A percentile compares a stretch with the other conserved stretches of the same genome.
phyloP scores from a whole-genome alignment of 2,888 invertebrate species.

The Dicranocentrus wangi region DNA sequence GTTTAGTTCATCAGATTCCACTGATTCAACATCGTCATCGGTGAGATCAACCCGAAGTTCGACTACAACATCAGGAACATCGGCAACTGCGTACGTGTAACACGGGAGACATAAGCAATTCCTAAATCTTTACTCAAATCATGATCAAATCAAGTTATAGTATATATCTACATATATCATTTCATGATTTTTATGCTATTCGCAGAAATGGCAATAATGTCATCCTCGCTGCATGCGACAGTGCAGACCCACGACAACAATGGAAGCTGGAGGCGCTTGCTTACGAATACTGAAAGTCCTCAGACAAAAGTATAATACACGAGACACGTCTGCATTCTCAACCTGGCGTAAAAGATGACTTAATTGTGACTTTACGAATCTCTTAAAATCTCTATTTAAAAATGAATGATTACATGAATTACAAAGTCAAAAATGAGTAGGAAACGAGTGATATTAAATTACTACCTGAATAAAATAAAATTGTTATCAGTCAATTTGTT shows the following conservation, averaged over 20 bases:
- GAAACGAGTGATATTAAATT: no score
- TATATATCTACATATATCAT: neutral
- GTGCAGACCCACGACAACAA: constrained; percentile 36
- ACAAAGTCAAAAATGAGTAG: no score
- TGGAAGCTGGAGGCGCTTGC: constrained; percentile 38
- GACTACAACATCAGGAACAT: neutral
- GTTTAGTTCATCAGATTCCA: constrained; percentile 16
- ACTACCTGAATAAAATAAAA: no score
- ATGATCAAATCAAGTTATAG: neutral
- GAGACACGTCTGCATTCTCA: no score
- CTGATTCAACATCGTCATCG: constrained; percentile 20
- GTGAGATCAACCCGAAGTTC: constrained; percentile 12
- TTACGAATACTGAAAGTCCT: constrained; percentile 12
- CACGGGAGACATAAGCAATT: neutral
- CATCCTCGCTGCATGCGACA: constrained; percentile 43
- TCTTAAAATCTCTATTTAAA: no score
- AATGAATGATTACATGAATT: neutral
- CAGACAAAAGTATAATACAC: neutral
- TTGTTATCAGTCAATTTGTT: no score
- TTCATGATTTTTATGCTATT: neutral
- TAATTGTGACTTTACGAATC: no score
- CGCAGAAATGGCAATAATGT: constrained; percentile 29
- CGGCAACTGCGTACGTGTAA: neutral
- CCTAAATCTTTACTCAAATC: neutral
- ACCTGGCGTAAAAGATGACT: no score